Evolutionary conservation across 1,140 invertebrate genomes (phyloP).

Genomic region (Prorops nasuta): DNA sequence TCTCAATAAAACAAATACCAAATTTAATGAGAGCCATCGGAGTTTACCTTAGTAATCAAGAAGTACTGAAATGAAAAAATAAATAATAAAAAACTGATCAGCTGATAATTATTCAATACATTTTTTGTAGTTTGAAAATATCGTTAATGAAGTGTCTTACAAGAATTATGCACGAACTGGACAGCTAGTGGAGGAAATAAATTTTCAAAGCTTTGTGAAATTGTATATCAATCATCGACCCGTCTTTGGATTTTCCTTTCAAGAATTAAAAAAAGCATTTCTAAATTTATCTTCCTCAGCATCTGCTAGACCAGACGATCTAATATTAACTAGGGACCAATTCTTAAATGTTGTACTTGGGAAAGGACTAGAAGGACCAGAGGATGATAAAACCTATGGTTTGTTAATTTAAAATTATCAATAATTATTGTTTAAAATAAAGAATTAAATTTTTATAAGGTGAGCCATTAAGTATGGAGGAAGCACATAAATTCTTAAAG

Average conservation of each 20-base stretch:
- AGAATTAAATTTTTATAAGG: slow-evolving; percentile 17
- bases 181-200: slow-evolving; percentile 58
- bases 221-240: slow-evolving; percentile 73
- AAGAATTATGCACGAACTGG: slow-evolving; percentile 59
- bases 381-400: slow-evolving; percentile 3
- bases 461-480: slow-evolving; percentile 21
- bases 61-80: slow-evolving; percentile 50
- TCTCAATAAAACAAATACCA: slow-evolving; percentile 65
- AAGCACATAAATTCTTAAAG: slow-evolving; percentile 24
- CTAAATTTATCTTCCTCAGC: slow-evolving; percentile 11
- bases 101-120: slow-evolving; percentile 13
- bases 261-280: slow-evolving; percentile 38
- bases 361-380: neutral
- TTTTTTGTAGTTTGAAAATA: slow-evolving; percentile 62
- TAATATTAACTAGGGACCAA: slow-evolving; percentile 20
- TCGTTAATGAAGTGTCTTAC: slow-evolving; percentile 67
- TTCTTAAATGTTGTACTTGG: slow-evolving; percentile 28
- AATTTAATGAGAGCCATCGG: slow-evolving; percentile 73
- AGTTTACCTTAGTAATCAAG: slow-evolving; percentile 71
- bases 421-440: too few species aligned
- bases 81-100: neutral
- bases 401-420: neutral
- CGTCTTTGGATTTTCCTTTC: slow-evolving; percentile 51
- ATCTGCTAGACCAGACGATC: neutral
- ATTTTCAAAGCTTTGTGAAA: slow-evolving; percentile 70